A percentile compares a stretch with the other conserved stretches of the same genome.
These are phyloP conservation scores for Apaloderma vittatum DNA, from an alignment of 2,113 vertebrate genomes.

Conservation along the genomic window DNA sequence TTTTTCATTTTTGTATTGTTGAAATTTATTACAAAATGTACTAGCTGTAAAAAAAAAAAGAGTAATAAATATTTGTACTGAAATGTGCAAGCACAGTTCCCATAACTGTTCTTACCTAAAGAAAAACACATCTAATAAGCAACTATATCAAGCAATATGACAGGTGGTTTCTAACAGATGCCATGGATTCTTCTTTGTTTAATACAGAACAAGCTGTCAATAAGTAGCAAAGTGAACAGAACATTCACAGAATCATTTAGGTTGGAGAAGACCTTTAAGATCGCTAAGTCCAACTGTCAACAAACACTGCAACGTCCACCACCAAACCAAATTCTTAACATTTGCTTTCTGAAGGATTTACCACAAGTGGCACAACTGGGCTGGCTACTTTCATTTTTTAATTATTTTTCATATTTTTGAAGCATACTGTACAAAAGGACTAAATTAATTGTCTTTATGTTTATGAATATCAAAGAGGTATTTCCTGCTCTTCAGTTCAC, in stretches of 20 bases:
- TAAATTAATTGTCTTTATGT: not conserved
- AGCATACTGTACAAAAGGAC: not conserved
- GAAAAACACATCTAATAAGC: not conserved
- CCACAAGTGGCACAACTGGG: not conserved
- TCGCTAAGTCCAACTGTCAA: not conserved
- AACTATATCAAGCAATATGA: constrained; percentile 1
- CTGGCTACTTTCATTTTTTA: not conserved
- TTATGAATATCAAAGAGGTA: not conserved
- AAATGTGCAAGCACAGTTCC: not conserved
- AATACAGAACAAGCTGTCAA: constrained; percentile 55
- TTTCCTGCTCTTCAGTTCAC: not conserved
- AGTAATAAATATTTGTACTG: not conserved
- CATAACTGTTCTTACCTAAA: constrained; percentile 17
- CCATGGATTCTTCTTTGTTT: constrained; percentile 47
- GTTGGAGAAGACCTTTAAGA: not conserved
- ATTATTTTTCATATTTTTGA: not conserved
- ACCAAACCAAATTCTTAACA: not conserved
- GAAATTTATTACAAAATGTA: not conserved
- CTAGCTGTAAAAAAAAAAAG: not conserved
- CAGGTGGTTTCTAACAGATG: constrained; percentile 44
- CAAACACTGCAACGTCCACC: not conserved
- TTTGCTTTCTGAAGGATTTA: not conserved
- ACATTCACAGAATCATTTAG: not conserved
- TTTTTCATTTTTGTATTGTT: not conserved
- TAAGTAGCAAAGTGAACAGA: constrained; percentile 46